phyloP scores from a whole-genome alignment of 2,113 vertebrate genomes.

The Dolichallabes microphthalmus region DNA sequence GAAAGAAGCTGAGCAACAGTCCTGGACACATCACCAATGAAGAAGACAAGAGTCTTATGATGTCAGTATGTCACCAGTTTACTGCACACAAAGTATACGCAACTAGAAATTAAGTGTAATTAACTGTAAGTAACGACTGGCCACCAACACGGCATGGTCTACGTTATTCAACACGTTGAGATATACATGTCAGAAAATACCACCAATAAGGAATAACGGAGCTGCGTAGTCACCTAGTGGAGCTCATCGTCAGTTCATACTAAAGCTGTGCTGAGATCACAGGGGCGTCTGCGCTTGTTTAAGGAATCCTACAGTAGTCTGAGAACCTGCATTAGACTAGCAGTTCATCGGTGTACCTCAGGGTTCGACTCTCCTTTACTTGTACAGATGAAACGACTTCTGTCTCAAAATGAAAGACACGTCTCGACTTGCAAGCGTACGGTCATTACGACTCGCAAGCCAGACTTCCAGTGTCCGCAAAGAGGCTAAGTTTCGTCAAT shows the following conservation, averaged over 20 bases:
- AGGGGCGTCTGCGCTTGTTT: neutral
- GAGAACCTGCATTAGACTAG: neutral
- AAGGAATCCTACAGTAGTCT: neutral
- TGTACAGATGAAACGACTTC: neutral
- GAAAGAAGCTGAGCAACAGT: neutral
- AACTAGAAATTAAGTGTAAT: too few relatives aligned
- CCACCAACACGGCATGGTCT: neutral
- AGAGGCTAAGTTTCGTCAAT: too few relatives aligned
- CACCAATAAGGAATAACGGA: neutral
- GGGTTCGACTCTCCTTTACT: neutral
- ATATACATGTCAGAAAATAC: neutral
- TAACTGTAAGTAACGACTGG: neutral
- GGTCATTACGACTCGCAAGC: neutral
- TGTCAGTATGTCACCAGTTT: neutral
- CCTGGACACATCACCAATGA: neutral
- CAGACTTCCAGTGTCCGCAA: too few relatives aligned
- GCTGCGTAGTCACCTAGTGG: neutral
- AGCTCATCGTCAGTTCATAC: neutral
- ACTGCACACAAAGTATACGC: too few relatives aligned
- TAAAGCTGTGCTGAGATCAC: neutral
- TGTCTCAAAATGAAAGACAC: neutral
- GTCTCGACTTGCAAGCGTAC: neutral
- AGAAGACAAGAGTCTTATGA: too few relatives aligned
- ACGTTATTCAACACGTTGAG: neutral
- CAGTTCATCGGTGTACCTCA: neutral